Evolutionary conservation across 2,113 vertebrate genomes (phyloP), one percentile per base, ranked within the genome.

Genomic region (Microcebus griseorufus): DNA sequence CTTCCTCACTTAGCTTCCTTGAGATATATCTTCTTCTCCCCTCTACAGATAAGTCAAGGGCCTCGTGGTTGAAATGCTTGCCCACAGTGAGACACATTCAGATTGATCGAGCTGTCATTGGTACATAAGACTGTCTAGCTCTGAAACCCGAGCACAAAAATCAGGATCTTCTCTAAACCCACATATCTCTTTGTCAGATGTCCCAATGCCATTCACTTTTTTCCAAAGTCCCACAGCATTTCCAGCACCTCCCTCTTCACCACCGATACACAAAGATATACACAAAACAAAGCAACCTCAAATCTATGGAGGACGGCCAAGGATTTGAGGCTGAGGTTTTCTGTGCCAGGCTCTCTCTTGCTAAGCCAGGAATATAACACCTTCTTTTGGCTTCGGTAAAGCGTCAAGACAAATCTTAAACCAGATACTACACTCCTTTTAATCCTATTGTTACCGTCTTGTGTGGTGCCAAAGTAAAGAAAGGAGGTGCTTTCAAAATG

Each of bases 401-500:
- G 86, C 94, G 92, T 94, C 88, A 37, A 85, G 96, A 96, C 96
- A 96, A 95, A 97, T 88, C 96, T 97, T 95, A 97, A 97, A 98
- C 90, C 96, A 97, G 94, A 98, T 83, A 80, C 72, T 83, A 80
- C 72, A 94, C 67, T 88, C 78, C 72, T 97, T 98, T 93, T 97
- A 98, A 98, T 97, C 97, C 96, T 83, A 89, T 97, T 96, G 96
- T 97, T 97, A 82, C 92, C 4, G 2, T 67, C 80, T 85, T 16
- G 60, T 32, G 58, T 55, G 37, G 80, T 96, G 98, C 96, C 97
- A 97, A 96, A 98, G 92, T 75, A 97, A 97, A 98, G 97, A 96
- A 94, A 94, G 80, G 93, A 48, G 8, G 0, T 92, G 95, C 45
- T 88, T 95, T 98, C 53, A 84, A 95, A 95, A 97, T 6, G 69